Percentiles rank a stretch among this genome's conserved stretches.
Conservation (phyloP, 2,888 invertebrate genomes). For the Lasioglossum morio region DNA sequence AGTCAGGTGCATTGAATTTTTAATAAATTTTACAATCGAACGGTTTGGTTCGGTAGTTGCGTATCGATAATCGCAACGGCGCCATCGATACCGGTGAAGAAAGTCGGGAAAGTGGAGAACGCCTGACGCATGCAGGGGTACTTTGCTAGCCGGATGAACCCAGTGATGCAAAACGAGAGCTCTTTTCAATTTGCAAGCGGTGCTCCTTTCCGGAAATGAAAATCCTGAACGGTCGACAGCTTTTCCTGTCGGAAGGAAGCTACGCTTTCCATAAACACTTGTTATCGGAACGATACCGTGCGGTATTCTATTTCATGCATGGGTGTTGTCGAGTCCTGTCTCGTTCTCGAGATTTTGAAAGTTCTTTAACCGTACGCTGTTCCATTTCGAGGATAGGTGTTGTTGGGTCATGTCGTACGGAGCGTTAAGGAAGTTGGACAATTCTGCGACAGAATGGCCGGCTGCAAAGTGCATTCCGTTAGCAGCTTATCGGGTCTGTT, state of each 20-base stretch:
- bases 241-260: neutral
- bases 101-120: conserved; percentile 70
- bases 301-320: neutral
- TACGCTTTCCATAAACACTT: neutral
- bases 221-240: neutral
- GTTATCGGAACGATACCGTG: neutral
- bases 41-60: neutral
- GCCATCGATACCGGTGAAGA: conserved; percentile 49
- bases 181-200: neutral
- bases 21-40: neutral
- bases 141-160: conserved; percentile 51
- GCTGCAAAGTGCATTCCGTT: conserved; percentile 75
- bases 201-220: neutral
- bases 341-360: neutral
- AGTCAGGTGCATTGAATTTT: neutral
- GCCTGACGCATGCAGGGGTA: conserved; percentile 46
- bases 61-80: conserved; percentile 2
- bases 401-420: neutral
- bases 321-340: neutral
- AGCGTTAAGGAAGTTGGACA: conserved; percentile 14
- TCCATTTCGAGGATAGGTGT: neutral
- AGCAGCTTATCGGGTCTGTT: conserved; percentile 81
- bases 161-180: conserved; percentile 18
- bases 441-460: conserved; percentile 49
- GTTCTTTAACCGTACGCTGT: neutral